phyloP scores from a whole-genome alignment of 2,888 invertebrate species.

The Nebria brevicollis region DNA sequence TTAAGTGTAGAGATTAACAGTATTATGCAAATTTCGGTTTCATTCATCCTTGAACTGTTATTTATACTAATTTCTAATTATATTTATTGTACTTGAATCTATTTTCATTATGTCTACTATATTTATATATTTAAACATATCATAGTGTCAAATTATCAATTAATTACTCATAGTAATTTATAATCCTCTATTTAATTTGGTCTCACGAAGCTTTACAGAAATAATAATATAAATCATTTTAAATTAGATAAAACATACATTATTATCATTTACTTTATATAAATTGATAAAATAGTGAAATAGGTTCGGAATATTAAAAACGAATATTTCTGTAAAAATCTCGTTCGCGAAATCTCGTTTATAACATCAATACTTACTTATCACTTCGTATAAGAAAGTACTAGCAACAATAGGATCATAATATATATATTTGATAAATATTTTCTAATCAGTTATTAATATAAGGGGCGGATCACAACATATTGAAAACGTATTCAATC shows the following conservation, averaged over 20 bases:
- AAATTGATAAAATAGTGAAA: too few relatives aligned
- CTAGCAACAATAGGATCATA: not conserved
- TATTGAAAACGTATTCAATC: not conserved
- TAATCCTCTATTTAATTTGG: too few relatives aligned
- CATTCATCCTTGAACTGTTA: constrained; percentile 4
- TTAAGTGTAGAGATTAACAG: constrained; percentile 6
- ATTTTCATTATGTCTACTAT: not conserved
- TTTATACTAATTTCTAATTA: not conserved
- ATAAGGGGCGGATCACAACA: not conserved
- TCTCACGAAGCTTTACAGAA: too few relatives aligned
- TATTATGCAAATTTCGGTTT: constrained; percentile 13
- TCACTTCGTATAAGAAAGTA: not conserved
- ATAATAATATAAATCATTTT: too few relatives aligned
- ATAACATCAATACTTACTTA: too few relatives aligned
- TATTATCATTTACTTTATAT: too few relatives aligned
- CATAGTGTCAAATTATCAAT: not conserved
- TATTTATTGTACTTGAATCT: not conserved
- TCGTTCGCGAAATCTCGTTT: too few relatives aligned
- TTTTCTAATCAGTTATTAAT: not conserved
- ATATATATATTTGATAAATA: not conserved
- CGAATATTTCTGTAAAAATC: too few relatives aligned
- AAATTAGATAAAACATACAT: too few relatives aligned
- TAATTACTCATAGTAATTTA: too few relatives aligned
- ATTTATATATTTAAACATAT: too few relatives aligned
- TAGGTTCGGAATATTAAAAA: too few relatives aligned